Base-by-base conservation (phyloP, 2,113 vertebrate genomes). In the Haemorhous mexicanus region DNA sequence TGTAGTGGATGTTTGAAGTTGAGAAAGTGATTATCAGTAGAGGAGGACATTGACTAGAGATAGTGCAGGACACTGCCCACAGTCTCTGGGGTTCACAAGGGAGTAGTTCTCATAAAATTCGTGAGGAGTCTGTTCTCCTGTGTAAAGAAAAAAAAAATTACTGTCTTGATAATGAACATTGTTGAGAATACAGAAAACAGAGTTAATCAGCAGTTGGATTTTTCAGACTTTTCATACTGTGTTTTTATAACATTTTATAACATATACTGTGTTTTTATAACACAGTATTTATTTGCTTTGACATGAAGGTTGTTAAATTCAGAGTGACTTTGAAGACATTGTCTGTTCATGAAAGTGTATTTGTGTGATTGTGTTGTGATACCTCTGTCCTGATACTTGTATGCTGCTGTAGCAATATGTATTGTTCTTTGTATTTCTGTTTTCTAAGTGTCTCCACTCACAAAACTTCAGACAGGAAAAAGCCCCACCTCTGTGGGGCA, bases 91-190 rank as follows among this genome's bases (percentile, higher is more conserved):
- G 12, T 79, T 85, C 49, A 47, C 37, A 24, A 3, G n/a, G 32
- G 27, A 32, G 4, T 20, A 10, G 19, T 84, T 86, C n/a, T 58
- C 22, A 15, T 18, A 20, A 58, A 70, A 30, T 14, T 49, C 1
- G 3, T 24, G 61, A 43, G 39, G 50, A 43, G 50, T 67, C 53
- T 62, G 13, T 53, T 93, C 53, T 55, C 17, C 26, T 58, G 26
- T 0, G 0, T 69, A 9, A 30, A 56, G 39, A 15, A 49, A n/a
- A 46, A 46, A 41, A 37, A 21, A 27, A 22, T 24, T 26, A 22
- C 27, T 75, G 4, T 83, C 28, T 37, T 56, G 62, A 23, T 37
- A 64, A 66, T 63, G 77, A 67, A 27, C 11, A 7, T 62, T 7
- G 10, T 7, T 46, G 37, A 70, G 55, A 80, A 12, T 37, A 27